Conservation (phyloP, 1,140 invertebrate genomes). For the Drosophila eugracilis region DNA sequence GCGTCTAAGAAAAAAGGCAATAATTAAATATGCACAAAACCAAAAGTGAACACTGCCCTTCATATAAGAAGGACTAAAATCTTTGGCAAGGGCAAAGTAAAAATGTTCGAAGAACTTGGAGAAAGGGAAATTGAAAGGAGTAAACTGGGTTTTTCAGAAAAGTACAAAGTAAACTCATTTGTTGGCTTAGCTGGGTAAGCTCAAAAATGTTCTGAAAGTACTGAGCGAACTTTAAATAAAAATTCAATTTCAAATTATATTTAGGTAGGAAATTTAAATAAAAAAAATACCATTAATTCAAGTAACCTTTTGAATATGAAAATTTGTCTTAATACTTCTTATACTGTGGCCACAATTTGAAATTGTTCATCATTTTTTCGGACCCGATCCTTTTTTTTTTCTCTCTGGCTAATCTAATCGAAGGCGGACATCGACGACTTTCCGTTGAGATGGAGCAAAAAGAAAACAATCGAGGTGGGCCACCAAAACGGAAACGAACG, state of each 20-base stretch:
- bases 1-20: slow-evolving; percentile 80
- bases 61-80: slow-evolving; percentile 10
- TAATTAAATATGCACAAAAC: slow-evolving; percentile 81
- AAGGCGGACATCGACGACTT: slow-evolving; percentile 29
- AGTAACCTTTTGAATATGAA: too few relatives aligned
- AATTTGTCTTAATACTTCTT: not conserved
- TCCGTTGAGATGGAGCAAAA: slow-evolving; percentile 10
- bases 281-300: too few relatives aligned
- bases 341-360: not conserved
- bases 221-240: slow-evolving; percentile 11
- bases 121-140: slow-evolving; percentile 7
- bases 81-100: not conserved
- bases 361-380: not conserved
- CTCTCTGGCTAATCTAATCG: slow-evolving; percentile 36
- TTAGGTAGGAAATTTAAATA: rapidly evolving
- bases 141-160: not conserved
- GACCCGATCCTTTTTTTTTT: too few relatives aligned
- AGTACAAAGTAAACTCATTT: slow-evolving; percentile 40
- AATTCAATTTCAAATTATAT: slow-evolving; percentile 11
- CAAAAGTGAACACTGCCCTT: slow-evolving; percentile 60
- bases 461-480: not conserved
- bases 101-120: not conserved
- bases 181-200: slow-evolving; percentile 25
- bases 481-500: slow-evolving; percentile 1
- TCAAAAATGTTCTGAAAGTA: slow-evolving; percentile 6